Evolutionary conservation across 2,113 vertebrate genomes (phyloP).

Genomic region (Psephotus haematonotus): DNA sequence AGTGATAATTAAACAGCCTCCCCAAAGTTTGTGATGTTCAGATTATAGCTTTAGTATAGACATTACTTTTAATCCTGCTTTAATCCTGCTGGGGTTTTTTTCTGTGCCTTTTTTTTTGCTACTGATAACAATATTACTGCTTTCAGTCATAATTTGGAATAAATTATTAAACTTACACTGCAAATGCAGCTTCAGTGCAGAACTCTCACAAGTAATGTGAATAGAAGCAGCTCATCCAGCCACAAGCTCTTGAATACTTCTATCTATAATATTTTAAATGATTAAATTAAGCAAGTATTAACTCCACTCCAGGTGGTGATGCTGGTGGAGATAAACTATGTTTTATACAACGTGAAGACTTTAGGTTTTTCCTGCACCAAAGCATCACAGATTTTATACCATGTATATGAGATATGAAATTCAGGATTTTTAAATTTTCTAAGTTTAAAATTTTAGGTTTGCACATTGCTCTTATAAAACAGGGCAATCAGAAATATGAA

Average conservation of each 20-base stretch:
- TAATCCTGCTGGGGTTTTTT: not conserved
- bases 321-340: not conserved
- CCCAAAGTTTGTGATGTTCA: constrained; percentile 28
- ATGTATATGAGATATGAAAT: not conserved
- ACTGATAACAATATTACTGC: not conserved
- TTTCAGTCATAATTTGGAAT: not conserved
- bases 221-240: not conserved
- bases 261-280: not conserved
- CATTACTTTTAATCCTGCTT: constrained; percentile 10
- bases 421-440: not conserved
- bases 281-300: not conserved
- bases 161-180: not conserved
- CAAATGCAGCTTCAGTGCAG: not conserved
- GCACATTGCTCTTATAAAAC: not conserved
- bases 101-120: not conserved
- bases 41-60: not conserved
- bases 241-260: not conserved
- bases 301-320: not conserved
- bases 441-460: not conserved
- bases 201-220: not conserved
- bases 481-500: not conserved
- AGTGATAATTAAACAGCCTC: constrained; percentile 47
- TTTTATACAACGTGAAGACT: not conserved
- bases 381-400: not conserved
- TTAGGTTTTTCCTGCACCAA: not conserved